These are phyloP conservation scores for Cheirogaleus major DNA, from an alignment of 2,797 vertebrate genomes.

Conservation along the genomic window DNA sequence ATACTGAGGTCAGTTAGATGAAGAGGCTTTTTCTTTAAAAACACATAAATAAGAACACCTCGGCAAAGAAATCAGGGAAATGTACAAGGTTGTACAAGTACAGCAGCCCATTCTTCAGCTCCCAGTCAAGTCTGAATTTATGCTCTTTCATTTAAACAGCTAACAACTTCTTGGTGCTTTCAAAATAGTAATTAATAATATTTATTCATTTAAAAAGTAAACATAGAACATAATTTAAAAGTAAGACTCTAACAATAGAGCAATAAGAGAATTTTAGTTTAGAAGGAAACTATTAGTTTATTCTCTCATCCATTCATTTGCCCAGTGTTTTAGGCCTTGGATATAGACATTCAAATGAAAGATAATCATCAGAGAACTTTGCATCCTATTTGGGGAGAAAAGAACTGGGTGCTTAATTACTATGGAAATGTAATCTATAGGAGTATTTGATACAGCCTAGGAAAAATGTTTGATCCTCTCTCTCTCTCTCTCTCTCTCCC, in stretches of 20 bases:
- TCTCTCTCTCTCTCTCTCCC: too few species aligned
- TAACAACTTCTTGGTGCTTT: not conserved
- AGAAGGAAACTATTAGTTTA: not conserved
- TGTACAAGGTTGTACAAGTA: not conserved
- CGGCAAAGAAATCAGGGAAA: not conserved
- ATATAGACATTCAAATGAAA: slow-evolving; percentile 28
- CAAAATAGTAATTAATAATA: not conserved
- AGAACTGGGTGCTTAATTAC: not conserved
- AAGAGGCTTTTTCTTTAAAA: not conserved
- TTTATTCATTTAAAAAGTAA: not conserved
- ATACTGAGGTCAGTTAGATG: not conserved
- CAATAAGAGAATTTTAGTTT: not conserved
- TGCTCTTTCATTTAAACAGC: not conserved
- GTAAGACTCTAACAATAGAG: not conserved
- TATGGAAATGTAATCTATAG: not conserved
- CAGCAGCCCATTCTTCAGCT: not conserved
- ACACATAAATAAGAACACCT: not conserved
- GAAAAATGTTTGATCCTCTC: not conserved
- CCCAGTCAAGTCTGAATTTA: not conserved
- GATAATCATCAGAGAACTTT: not conserved
- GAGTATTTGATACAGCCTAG: not conserved
- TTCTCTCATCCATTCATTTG: not conserved
- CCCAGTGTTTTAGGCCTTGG: not conserved
- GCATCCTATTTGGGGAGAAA: not conserved
- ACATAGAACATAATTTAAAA: not conserved